Percentiles rank a stretch among this genome's conserved stretches.
These are phyloP conservation scores for Hemicordylus capensis DNA, from an alignment of 2,113 vertebrate genomes.

Conservation along the genomic window DNA sequence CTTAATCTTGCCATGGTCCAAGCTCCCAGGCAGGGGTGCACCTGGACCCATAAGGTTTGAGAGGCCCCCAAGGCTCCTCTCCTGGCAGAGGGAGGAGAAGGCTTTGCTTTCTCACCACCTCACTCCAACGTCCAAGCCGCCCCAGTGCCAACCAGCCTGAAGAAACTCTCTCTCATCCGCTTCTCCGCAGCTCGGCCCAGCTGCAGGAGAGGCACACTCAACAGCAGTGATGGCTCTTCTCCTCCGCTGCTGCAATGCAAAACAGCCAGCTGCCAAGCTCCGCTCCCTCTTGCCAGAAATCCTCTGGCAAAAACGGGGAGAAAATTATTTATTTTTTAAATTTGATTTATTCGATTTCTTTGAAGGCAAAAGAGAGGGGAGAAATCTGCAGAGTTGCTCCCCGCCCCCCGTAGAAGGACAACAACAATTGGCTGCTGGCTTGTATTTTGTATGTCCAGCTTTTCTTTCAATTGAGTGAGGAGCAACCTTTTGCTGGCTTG, in stretches of 20 bases:
- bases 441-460: conserved; percentile 70
- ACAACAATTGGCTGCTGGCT: conserved; percentile 27
- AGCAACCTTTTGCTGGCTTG: conserved; percentile 34
- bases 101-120: conserved; percentile 68
- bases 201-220: not conserved
- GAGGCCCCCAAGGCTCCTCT: conserved; percentile 60
- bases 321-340: too few relatives aligned
- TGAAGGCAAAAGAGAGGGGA: conserved; percentile 5
- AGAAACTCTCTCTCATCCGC: conserved; percentile 33
- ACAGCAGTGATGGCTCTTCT: not conserved
- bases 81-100: conserved; percentile 53
- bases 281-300: conserved; percentile 37
- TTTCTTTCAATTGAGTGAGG: not conserved
- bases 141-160: conserved; percentile 35
- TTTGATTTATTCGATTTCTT: too few relatives aligned
- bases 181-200: conserved; percentile 11
- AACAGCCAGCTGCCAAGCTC: not conserved
- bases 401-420: not conserved
- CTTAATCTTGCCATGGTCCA: too few relatives aligned
- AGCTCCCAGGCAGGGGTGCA: too few relatives aligned
- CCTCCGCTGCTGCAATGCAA: not conserved
- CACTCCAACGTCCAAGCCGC: conserved; percentile 41
- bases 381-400: conserved; percentile 29
- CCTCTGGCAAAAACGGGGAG: conserved; percentile 9
- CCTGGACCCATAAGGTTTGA: too few relatives aligned